Evolutionary conservation across 2,888 invertebrate species (phyloP), one percentile per base, ranked within the genome.

Genomic region (Orthonevra nobilis): DNA sequence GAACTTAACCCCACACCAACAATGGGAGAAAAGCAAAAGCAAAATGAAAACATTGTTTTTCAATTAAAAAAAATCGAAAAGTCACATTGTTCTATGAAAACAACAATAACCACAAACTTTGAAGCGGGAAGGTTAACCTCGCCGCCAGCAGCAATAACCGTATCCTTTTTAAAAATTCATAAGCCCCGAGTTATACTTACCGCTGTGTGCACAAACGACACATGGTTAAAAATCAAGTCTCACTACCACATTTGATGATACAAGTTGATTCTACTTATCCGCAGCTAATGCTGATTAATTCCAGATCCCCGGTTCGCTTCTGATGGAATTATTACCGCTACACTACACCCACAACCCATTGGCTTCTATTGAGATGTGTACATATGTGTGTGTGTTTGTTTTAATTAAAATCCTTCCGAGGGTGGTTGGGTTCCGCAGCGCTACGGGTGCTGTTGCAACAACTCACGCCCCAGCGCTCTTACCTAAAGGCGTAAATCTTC

Each of bases 221-320:
- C n/a, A n/a, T 28, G 28, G 3, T 12, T 3, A 23, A 23, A 23
- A 23, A 23, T 23, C 10, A 15, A 4, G 12, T 28, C 32, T 7
- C 23, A 7, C 40, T 7, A n/a, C 19, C n/a, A 20, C 12, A 17
- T 7, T 38, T 28, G 54, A 56, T 66, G 34, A 63, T 54, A 70
- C 64, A 52, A 46, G 72, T 48, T 66, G 46, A 72, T 60, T 72
- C 44, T 72, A 54, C 64, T 77, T 66, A 77, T 66, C 60, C 77
- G 28, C 23, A 60, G 77, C 77, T 72, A 72, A 77, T 77, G 54
- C 77, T 72, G 64, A 72, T 77, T 77, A 72, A 72, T 63, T 77
- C 61, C 46, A 54, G 44, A 66, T 66, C 54, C 44, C 38, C 23
- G 5, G 20, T 44, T 75, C 17, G 19, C 28, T 60, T 60, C 19